Evolutionary conservation across 64 coral and sea anemone genomes (phyloP).

Genomic region (Montipora efflorescens): DNA sequence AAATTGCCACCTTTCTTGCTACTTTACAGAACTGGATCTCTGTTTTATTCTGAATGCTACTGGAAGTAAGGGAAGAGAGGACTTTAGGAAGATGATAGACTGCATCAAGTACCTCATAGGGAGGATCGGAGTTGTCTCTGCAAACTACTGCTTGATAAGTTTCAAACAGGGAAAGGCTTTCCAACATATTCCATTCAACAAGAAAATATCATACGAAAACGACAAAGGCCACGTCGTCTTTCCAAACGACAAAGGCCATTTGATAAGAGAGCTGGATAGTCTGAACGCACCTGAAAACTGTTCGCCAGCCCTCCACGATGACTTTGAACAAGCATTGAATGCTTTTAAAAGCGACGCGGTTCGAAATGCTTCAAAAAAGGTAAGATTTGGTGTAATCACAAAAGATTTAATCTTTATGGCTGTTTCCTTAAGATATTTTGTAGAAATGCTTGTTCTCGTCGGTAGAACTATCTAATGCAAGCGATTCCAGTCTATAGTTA

Average conservation of each 20-base stretch:
- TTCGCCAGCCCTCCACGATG: constrained; percentile 23
- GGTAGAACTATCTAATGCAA: too few relatives aligned
- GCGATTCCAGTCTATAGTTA: too few relatives aligned
- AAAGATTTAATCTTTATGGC: too few relatives aligned
- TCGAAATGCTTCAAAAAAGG: constrained; percentile 17
- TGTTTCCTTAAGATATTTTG: too few relatives aligned
- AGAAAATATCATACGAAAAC: not conserved
- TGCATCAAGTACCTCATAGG: constrained; percentile 19
- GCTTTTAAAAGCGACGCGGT: not conserved
- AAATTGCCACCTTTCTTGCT: too few relatives aligned
- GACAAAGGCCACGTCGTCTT: not conserved
- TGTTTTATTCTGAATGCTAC: constrained; percentile 51
- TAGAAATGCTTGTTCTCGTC: too few relatives aligned
- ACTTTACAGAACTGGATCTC: not conserved
- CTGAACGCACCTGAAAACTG: constrained; percentile 8
- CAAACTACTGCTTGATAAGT: constrained; percentile 40
- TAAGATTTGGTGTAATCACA: not conserved
- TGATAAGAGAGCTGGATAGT: constrained; percentile 5
- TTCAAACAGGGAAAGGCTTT: constrained; percentile 32
- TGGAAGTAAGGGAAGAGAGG: not conserved
- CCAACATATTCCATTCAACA: not conserved
- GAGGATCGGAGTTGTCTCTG: not conserved
- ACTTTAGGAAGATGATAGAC: constrained; percentile 19
- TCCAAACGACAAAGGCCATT: not conserved
- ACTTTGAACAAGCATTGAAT: not conserved